A percentile compares a stretch with the other conserved stretches of the same genome.
Evolutionary conservation across 2,888 invertebrate species (phyloP).

Genomic region (Chrysodeixis includens): DNA sequence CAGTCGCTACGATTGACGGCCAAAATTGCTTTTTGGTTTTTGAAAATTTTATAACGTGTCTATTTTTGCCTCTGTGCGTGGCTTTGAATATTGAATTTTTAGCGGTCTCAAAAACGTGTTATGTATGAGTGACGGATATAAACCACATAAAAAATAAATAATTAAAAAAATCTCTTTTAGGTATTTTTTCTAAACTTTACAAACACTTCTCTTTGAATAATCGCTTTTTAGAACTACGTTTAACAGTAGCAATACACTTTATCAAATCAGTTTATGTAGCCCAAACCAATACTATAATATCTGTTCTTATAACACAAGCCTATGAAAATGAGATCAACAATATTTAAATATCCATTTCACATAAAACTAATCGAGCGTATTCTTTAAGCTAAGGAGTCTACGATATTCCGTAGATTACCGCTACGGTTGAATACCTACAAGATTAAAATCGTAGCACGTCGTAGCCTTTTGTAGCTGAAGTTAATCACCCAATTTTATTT

Average conservation of each 20-base stretch:
- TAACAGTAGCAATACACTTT: too few species aligned
- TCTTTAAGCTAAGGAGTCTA: constrained; percentile 25
- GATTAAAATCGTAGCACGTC: constrained; percentile 51
- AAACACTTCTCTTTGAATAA: too few species aligned
- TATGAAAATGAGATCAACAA: constrained; percentile 9
- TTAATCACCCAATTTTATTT: constrained; percentile 14
- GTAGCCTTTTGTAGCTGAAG: constrained; percentile 38
- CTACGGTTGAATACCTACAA: constrained; percentile 44
- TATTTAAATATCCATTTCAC: constrained; percentile 19
- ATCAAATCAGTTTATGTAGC: neutral
- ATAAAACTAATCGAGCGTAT: constrained; percentile 26
- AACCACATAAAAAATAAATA: neutral
- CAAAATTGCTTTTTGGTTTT: constrained; percentile 35
- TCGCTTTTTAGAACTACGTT: too few species aligned
- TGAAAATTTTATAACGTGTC: constrained; percentile 17
- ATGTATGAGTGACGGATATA: neutral
- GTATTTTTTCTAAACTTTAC: too few species aligned
- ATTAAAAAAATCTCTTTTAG: too few species aligned
- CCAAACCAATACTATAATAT: neutral
- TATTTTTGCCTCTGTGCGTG: constrained; percentile 1
- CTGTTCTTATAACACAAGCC: neutral
- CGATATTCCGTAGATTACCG: constrained; percentile 33
- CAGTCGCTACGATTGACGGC: constrained; percentile 22
- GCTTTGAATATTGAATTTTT: neutral
- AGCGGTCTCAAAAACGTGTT: too few species aligned